A percentile compares a stretch with the other conserved stretches of the same genome.
These are phyloP conservation scores for Papilio protenor DNA, from an alignment of 2,888 invertebrate genomes.

Conservation along the genomic window DNA sequence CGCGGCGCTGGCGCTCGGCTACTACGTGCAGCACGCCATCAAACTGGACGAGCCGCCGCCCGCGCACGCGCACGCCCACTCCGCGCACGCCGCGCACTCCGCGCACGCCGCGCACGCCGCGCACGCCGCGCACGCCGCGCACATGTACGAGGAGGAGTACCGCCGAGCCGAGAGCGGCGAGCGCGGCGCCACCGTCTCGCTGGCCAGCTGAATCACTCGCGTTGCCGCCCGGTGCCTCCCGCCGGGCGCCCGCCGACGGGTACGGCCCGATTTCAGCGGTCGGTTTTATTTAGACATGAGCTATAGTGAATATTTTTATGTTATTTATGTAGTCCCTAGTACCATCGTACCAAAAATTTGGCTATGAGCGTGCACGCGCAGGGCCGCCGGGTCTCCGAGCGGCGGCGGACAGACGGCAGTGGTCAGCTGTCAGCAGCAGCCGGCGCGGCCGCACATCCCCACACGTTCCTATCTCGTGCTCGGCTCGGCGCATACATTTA, in stretches of 20 bases:
- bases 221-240: conserved; percentile 78
- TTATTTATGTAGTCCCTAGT: conserved; percentile 32
- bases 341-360: conserved; percentile 35
- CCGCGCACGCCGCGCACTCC: conserved; percentile 49
- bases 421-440: not conserved
- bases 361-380: conserved; percentile 1
- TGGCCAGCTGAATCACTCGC: conserved; percentile 74
- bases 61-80: conserved; percentile 56
- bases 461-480: conserved; percentile 46
- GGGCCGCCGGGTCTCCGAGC: not conserved
- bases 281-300: conserved; percentile 42
- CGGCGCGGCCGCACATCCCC: not conserved
- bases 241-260: conserved; percentile 43
- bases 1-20: conserved; percentile 63
- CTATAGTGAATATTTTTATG: conserved; percentile 39
- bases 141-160: conserved; percentile 65
- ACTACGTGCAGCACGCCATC: conserved; percentile 64
- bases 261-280: conserved; percentile 55
- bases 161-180: conserved; percentile 70
- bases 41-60: conserved; percentile 74
- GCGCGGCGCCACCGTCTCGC: conserved; percentile 81
- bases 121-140: conserved; percentile 55
- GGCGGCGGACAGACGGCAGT: not conserved
- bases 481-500: conserved; percentile 16
- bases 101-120: conserved; percentile 55